Evolutionary conservation across 2,888 invertebrate genomes (phyloP).

Genomic region (Bhutanitis thaidina): DNA sequence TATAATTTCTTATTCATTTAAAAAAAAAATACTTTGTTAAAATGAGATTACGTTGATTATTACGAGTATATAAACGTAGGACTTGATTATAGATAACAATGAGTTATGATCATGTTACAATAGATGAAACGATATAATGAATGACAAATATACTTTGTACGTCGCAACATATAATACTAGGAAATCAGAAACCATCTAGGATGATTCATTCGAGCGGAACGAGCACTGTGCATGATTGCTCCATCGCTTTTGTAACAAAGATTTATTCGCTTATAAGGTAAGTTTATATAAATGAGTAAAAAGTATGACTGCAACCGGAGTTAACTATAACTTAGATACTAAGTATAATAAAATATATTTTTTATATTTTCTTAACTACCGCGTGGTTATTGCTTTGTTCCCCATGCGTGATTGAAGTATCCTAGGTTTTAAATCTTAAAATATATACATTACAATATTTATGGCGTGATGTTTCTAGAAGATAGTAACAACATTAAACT

Average conservation of each 20-base stretch:
- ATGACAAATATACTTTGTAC: slow-evolving; percentile 21
- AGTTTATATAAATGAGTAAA: background rate
- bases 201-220: slow-evolving; percentile 50
- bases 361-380: no score
- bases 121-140: slow-evolving; percentile 17
- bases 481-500: no score
- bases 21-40: no score
- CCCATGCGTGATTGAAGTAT: no score
- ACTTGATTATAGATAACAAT: background rate
- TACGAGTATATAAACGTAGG: background rate
- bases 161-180: slow-evolving; percentile 30
- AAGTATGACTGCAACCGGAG: no score
- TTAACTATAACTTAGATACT: no score
- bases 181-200: slow-evolving; percentile 42
- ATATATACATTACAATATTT: no score
- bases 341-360: no score
- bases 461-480: no score
- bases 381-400: no score
- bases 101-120: slow-evolving; percentile 8
- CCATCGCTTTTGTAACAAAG: slow-evolving; percentile 17
- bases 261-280: slow-evolving; percentile 23
- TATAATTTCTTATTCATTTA: no score
- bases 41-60: background rate
- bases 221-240: slow-evolving; percentile 35
- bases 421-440: no score